Percentiles rank a stretch among this genome's conserved stretches.
phyloP scores from a whole-genome alignment of 2,888 invertebrate species.

The Lymantria dispar region DNA sequence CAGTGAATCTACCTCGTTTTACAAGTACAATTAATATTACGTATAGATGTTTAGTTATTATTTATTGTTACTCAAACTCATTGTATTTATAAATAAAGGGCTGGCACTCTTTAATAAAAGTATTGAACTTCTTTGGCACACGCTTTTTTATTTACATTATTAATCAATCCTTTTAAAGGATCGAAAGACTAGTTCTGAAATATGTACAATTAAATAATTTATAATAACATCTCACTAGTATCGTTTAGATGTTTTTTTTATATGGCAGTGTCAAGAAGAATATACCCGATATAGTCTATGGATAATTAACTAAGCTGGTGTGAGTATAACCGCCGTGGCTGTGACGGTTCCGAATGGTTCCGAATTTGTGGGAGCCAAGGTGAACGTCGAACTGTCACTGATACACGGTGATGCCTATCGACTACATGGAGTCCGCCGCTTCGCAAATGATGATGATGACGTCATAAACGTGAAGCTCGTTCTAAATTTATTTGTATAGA shows the following conservation, averaged over 20 bases:
- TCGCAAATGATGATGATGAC: constrained; percentile 46
- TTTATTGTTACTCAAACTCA: constrained; percentile 68
- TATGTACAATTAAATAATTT: constrained; percentile 45
- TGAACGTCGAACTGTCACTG: constrained; percentile 38
- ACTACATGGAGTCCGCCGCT: constrained; percentile 57
- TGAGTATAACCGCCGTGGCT: constrained; percentile 38
- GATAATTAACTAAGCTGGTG: constrained; percentile 43
- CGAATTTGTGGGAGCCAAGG: constrained; percentile 52
- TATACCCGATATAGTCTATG: constrained; percentile 34
- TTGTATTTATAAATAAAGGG: constrained; percentile 46
- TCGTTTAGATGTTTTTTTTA: constrained; percentile 32
- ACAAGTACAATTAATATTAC: constrained; percentile 70
- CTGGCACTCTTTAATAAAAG: constrained; percentile 20
- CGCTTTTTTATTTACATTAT: constrained; percentile 38
- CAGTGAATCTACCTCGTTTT: constrained; percentile 79
- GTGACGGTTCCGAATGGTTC: constrained; percentile 35
- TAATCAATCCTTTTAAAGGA: constrained; percentile 41
- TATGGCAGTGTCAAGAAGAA: constrained; percentile 51
- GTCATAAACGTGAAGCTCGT: constrained; percentile 70
- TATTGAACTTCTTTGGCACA: constrained; percentile 41
- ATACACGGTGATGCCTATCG: constrained; percentile 24
- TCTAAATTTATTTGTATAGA: constrained; percentile 81
- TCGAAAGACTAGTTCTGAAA: constrained; percentile 57
- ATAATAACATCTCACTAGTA: constrained; percentile 62
- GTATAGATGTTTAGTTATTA: constrained; percentile 53